Evolutionary conservation across 2,113 vertebrate genomes (phyloP).

Genomic region (Uria aalge): DNA sequence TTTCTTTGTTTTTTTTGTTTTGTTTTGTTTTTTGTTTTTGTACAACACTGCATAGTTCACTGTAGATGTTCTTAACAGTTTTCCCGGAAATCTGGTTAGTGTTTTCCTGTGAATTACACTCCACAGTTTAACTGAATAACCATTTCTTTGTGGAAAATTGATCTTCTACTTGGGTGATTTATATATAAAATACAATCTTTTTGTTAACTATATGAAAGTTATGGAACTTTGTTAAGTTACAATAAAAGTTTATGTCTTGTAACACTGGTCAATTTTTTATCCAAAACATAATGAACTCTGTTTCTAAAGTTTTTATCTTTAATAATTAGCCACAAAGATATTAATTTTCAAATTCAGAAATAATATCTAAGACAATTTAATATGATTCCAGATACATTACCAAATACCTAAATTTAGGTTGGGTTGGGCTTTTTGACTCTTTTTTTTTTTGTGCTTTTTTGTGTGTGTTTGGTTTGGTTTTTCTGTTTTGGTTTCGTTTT

Average conservation of each 20-base stretch:
- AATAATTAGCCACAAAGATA: background rate
- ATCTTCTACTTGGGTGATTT: background rate
- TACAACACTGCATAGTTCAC: background rate
- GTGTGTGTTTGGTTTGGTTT: background rate
- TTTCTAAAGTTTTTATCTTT: background rate
- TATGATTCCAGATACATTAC: background rate
- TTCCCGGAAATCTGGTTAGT: background rate
- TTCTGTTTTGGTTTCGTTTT: background rate
- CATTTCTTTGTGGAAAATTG: background rate
- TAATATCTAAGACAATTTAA: background rate
- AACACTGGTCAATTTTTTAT: background rate
- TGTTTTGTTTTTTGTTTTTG: background rate
- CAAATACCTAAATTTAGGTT: background rate
- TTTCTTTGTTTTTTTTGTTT: background rate
- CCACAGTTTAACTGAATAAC: background rate
- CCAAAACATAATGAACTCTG: background rate
- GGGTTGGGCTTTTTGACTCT: too few relatives aligned
- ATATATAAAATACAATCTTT: background rate
- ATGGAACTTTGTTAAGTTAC: background rate
- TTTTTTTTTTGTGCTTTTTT: background rate
- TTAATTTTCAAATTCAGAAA: background rate
- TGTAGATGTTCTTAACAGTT: background rate
- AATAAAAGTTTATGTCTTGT: background rate
- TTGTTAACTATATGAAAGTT: background rate
- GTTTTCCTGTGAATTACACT: background rate